phyloP scores from a whole-genome alignment of 2,888 invertebrate species.

The Prosapia bicincta region DNA sequence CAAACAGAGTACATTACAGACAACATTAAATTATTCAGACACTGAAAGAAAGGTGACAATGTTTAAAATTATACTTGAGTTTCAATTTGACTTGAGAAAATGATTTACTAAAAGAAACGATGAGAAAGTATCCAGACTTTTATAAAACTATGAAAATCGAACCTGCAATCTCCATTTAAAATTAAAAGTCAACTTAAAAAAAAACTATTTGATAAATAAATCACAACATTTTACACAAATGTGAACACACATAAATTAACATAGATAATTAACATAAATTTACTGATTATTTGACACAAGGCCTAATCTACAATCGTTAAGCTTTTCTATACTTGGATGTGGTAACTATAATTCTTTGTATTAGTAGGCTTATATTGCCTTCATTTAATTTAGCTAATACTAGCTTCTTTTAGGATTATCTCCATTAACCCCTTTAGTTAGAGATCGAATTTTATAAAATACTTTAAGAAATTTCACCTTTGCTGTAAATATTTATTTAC shows the following conservation, averaged over 20 bases:
- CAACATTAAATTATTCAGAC: no score
- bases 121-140: background rate
- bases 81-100: no score
- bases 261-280: background rate
- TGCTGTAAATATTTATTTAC: background rate
- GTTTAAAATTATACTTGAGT: no score
- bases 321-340: background rate
- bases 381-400: background rate
- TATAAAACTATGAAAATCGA: background rate
- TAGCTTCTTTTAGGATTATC: background rate
- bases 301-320: background rate
- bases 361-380: background rate
- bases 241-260: slow-evolving; percentile 2
- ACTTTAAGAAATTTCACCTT: background rate
- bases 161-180: background rate
- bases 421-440: background rate
- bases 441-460: background rate
- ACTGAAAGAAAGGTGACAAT: no score
- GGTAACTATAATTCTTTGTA: background rate
- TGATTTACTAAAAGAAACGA: no score
- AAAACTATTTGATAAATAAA: background rate
- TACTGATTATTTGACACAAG: background rate
- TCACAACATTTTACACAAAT: background rate
- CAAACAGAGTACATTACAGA: no score
- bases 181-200: background rate